Conservation (phyloP, 2,113 vertebrate genomes). For the Chloroceryle aenea region DNA sequence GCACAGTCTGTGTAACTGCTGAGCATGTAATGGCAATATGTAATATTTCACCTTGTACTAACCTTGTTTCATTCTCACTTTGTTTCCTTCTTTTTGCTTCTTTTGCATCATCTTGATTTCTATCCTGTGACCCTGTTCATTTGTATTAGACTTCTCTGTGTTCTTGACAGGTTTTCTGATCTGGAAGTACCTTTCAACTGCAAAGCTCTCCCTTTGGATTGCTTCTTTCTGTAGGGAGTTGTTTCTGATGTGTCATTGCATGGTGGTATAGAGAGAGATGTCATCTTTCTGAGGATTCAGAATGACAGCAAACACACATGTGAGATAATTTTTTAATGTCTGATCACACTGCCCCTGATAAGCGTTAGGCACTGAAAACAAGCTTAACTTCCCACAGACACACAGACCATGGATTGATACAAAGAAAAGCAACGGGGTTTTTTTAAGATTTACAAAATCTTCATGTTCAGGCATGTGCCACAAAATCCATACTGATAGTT, state of each 20-base stretch:
- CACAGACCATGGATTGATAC: not conserved
- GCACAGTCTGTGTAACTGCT: not conserved
- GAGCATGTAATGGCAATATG: not conserved
- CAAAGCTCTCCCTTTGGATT: not conserved
- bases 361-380: not conserved
- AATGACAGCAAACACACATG: not conserved
- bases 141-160: not conserved
- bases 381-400: not conserved
- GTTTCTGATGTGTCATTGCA: conserved; percentile 16
- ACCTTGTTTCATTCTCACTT: not conserved
- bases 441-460: not conserved
- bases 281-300: not conserved
- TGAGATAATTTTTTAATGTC: not conserved
- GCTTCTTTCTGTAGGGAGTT: not conserved
- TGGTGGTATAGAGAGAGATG: not conserved
- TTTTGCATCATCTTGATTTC: not conserved
- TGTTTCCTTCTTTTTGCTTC: not conserved
- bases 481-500: not conserved
- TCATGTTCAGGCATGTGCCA: not conserved
- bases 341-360: not conserved
- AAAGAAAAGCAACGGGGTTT: not conserved
- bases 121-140: not conserved
- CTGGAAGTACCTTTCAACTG: not conserved
- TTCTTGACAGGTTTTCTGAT: not conserved
- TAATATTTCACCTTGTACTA: not conserved